phyloP scores from a whole-genome alignment of 2,888 invertebrate genomes.

The Himalopsyche kuldschensis region DNA sequence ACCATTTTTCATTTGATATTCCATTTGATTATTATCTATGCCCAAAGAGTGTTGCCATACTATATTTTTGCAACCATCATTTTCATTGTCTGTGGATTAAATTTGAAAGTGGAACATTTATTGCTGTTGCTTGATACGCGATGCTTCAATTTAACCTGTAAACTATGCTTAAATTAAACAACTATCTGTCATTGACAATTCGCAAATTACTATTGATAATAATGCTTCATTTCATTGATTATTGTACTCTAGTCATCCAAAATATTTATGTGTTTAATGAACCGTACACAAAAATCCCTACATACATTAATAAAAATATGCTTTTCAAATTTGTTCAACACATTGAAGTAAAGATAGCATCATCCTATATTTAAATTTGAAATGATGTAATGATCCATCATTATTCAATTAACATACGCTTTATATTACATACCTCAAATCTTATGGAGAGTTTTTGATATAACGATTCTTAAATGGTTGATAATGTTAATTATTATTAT shows the following conservation, averaged over 20 bases:
- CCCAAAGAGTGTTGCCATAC: no score
- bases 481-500: background rate
- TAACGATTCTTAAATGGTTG: background rate
- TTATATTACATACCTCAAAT: constrained; percentile 15
- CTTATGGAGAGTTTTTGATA: background rate
- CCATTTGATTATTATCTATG: no score
- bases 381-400: background rate
- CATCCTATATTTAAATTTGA: background rate
- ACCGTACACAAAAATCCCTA: background rate
- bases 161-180: constrained; percentile 1
- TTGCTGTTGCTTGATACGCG: background rate
- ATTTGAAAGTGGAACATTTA: no score
- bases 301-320: background rate
- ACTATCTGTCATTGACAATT: background rate
- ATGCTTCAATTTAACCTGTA: background rate
- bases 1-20: background rate
- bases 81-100: no score
- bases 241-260: background rate
- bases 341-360: background rate
- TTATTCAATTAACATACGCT: constrained; percentile 8
- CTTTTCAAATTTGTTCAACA: background rate
- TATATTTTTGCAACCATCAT: no score
- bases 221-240: background rate
- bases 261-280: background rate
- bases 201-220: background rate